Conservation (phyloP, 2,888 invertebrate genomes). For the Protophormia terraenovae region DNA sequence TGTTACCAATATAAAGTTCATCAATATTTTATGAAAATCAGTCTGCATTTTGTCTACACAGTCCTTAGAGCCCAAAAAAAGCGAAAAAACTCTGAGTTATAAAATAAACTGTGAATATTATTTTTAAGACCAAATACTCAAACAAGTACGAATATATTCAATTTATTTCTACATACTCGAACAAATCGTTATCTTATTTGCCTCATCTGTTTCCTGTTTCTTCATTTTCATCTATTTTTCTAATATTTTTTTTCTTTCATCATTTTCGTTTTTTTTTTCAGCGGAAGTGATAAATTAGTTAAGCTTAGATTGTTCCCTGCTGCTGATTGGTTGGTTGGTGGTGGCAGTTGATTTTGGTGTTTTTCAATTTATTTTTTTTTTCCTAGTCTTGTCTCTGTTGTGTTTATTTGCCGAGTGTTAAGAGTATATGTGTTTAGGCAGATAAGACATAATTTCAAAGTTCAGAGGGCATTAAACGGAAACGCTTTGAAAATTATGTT, state of each 20-base stretch:
- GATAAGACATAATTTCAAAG: constrained; percentile 50
- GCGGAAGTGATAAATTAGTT: constrained; percentile 68
- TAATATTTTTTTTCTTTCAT: neutral
- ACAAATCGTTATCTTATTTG: constrained; percentile 59
- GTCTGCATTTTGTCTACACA: constrained; percentile 63
- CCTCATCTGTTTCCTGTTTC: constrained; percentile 64
- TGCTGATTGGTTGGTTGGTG: neutral
- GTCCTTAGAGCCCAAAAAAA: neutral
- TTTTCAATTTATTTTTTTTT: constrained; percentile 8
- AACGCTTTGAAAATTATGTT: constrained; percentile 46
- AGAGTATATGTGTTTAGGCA: constrained; percentile 20
- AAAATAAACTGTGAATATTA: neutral
- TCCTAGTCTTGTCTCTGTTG: neutral
- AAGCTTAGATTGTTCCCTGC: constrained; percentile 41
- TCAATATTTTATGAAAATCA: constrained; percentile 66
- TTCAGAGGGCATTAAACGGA: constrained; percentile 36
- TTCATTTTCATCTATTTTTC: constrained; percentile 21
- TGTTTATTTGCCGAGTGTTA: constrained; percentile 8
- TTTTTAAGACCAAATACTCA: neutral
- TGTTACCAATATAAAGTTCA: constrained; percentile 29
- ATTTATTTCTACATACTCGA: constrained; percentile 56
- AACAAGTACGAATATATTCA: constrained; percentile 46
- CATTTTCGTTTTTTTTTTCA: constrained; percentile 13
- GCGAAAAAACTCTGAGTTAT: neutral
- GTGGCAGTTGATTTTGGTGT: constrained; percentile 35